These are phyloP conservation scores for Sarcoramphus papa DNA, from an alignment of 2,797 vertebrate genomes.

Conservation along the genomic window DNA sequence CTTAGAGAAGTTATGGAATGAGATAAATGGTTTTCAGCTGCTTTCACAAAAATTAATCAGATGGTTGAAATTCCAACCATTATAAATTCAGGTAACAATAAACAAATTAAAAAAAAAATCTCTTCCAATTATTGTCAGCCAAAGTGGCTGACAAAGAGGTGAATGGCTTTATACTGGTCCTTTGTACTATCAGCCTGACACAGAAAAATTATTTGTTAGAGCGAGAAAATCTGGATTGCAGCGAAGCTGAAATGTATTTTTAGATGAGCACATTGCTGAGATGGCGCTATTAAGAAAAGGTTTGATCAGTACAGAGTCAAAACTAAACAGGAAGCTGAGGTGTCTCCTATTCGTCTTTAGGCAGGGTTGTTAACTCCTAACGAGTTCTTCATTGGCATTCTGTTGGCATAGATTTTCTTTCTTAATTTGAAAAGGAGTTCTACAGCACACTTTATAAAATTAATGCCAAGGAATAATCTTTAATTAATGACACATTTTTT, in stretches of 20 bases:
- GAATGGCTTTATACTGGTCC: not conserved
- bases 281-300: not conserved
- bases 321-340: not conserved
- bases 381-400: not conserved
- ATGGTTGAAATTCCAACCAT: not conserved
- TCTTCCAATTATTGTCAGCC: not conserved
- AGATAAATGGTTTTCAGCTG: not conserved
- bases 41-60: not conserved
- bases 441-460: slow-evolving; percentile 17
- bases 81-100: not conserved
- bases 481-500: slow-evolving; percentile 36
- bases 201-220: not conserved
- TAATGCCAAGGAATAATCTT: slow-evolving; percentile 15
- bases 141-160: not conserved
- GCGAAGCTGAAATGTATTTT: not conserved
- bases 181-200: not conserved
- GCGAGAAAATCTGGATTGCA: not conserved
- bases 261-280: not conserved
- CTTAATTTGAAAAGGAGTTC: not conserved
- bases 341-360: not conserved
- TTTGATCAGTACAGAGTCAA: not conserved
- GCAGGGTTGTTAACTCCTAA: not conserved
- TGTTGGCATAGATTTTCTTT: not conserved
- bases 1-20: not conserved
- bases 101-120: not conserved